Evolutionary conservation across 2,888 invertebrate genomes (phyloP).

Genomic region (Petrolisthes cinctipes): DNA sequence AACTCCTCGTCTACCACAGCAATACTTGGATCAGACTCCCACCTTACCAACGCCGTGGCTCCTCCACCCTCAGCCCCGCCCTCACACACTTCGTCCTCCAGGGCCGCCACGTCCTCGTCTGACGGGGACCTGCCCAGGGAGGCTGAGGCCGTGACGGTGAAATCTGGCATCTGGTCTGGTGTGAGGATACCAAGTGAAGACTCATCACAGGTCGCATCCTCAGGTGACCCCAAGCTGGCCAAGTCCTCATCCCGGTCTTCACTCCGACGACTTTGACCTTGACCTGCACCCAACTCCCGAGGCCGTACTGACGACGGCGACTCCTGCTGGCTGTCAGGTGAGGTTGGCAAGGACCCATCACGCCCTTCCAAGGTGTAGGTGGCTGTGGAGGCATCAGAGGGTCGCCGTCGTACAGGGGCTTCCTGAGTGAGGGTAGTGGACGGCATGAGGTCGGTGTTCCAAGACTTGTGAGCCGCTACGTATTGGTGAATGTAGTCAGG

Average conservation of each 20-base stretch:
- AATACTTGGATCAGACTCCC: slow-evolving; percentile 47
- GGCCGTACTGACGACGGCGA: slow-evolving; percentile 26
- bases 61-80: slow-evolving; percentile 25
- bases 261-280: slow-evolving; percentile 9
- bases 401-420: slow-evolving; percentile 40
- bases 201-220: slow-evolving; percentile 70
- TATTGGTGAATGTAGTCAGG: slow-evolving; percentile 20
- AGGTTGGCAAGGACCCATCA: slow-evolving; percentile 39
- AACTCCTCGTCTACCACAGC: slow-evolving; percentile 56
- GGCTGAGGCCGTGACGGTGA: slow-evolving; percentile 58
- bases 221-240: slow-evolving; percentile 86
- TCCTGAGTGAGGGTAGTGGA: slow-evolving; percentile 42
- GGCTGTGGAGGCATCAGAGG: slow-evolving; percentile 47
- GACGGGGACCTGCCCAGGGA: slow-evolving; percentile 74
- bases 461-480: slow-evolving; percentile 7
- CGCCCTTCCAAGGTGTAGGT: slow-evolving; percentile 40
- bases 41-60: slow-evolving; percentile 30
- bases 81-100: slow-evolving; percentile 66
- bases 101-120: slow-evolving; percentile 74
- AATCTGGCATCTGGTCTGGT: slow-evolving; percentile 87
- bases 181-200: slow-evolving; percentile 82
- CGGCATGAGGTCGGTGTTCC: slow-evolving; percentile 37
- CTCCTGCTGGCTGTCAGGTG: slow-evolving; percentile 42
- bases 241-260: slow-evolving; percentile 74
- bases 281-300: slow-evolving; percentile 13